Base-by-base conservation (phyloP, 2,797 vertebrate genomes). In the Sarcophilus harrisii region DNA sequence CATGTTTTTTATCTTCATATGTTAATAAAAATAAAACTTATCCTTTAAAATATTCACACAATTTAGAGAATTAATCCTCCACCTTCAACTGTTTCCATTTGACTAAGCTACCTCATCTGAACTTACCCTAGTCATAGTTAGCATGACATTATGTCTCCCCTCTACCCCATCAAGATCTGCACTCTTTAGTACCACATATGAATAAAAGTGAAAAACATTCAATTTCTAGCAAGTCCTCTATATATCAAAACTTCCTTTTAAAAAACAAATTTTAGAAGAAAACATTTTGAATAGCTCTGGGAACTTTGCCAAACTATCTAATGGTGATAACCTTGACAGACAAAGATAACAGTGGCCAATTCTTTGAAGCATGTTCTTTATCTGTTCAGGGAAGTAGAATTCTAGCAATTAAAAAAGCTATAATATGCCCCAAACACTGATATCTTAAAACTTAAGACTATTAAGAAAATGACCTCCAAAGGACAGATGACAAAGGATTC, bases 401-500 rank as follows among this genome's bases (percentile, higher is more conserved):
- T 73, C 5, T 91, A 94, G 90, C 11, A 91, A 32, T n/a, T 95
- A 91, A 95, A 81, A 96, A 94, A 93, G 87, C 3, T 13, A 54
- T 1, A 94, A 66, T 45, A 1, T 93, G n/a, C 90, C 91, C 94
- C 59, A 18, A 96, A 90, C 81, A 6, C n/a, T 95, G 5, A 55
- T 38, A 91, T 58, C n/a, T 94, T 94, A 28, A 93, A 89, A 95
- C 38, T 87, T 0, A 90, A 90, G 6, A 30, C 58, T 92, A 57
- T 89, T 96, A 49, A 18, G 92, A 93, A 96, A 95, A 54, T 28
- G 18, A 27, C 10, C 28, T 62, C 95, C 30, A 97, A 96, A 96
- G 30, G 1, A 57, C 18, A 54, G 52, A 57, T 90, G 94, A 55
- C 92, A 94, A 96, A 54, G 45, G 94, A 94, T 94, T 12, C 45